Percentiles rank a stretch among this genome's conserved stretches.
These are phyloP conservation scores for Engystomops pustulosus DNA, from an alignment of 2,113 vertebrate species.

Conservation along the genomic window DNA sequence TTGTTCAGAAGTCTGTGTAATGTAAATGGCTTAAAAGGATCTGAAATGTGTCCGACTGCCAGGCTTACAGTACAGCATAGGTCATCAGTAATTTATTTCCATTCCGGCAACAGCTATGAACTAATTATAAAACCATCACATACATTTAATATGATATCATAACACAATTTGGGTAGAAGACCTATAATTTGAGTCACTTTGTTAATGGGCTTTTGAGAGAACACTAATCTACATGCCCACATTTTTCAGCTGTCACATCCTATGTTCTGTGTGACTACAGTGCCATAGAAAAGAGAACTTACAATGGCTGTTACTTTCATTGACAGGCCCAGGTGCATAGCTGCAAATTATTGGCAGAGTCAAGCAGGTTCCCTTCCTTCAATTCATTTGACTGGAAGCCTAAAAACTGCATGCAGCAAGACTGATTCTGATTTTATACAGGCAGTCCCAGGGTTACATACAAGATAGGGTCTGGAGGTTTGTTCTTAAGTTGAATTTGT, in stretches of 20 bases:
- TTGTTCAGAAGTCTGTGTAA: not conserved
- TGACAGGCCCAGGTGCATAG: not conserved
- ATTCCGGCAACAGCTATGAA: not conserved
- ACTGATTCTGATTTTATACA: not conserved
- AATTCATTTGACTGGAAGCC: not conserved
- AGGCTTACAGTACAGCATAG: not conserved
- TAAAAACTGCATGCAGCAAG: not conserved
- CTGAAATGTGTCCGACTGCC: not conserved
- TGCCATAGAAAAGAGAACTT: not conserved
- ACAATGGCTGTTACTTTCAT: not conserved
- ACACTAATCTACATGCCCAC: not conserved
- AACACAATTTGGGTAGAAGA: slow-evolving; percentile 6
- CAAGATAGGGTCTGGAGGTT: too few species aligned
- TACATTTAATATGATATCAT: slow-evolving; percentile 23
- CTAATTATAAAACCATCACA: slow-evolving; percentile 37
- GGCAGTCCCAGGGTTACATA: not conserved
- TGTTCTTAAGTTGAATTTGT: too few species aligned
- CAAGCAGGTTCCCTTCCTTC: not conserved
- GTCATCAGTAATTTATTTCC: slow-evolving; percentile 11
- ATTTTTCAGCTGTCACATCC: not conserved
- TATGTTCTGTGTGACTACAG: not conserved
- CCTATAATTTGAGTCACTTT: slow-evolving; percentile 40
- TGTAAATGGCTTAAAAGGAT: not conserved
- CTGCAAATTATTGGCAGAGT: not conserved
- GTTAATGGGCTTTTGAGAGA: slow-evolving; percentile 24